A percentile compares a stretch with the other conserved stretches of the same genome.
Evolutionary conservation across 2,113 vertebrate species (phyloP).

Genomic region (Lamprotornis superbus): DNA sequence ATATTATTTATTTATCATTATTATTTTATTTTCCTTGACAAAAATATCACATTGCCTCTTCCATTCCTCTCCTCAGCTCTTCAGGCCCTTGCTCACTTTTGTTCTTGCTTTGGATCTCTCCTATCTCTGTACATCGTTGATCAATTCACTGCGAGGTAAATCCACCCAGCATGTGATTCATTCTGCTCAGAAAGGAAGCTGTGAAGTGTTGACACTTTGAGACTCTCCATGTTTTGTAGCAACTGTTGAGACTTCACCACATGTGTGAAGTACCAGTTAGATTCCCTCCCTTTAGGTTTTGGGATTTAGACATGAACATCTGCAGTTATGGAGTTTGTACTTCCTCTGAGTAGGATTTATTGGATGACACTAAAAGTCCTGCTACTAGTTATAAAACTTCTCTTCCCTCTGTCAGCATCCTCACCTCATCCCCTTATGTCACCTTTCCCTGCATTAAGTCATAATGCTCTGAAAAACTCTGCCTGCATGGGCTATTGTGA

Average conservation of each 20-base stretch:
- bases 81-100: rapidly evolving
- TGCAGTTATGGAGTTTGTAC: neutral
- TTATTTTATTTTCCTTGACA: neutral
- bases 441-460: neutral
- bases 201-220: neutral
- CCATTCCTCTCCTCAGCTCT: neutral
- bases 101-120: neutral
- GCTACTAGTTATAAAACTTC: neutral
- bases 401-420: neutral
- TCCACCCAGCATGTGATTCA: neutral
- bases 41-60: neutral
- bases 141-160: neutral
- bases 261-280: neutral
- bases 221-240: neutral
- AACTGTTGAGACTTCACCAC: neutral
- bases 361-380: neutral
- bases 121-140: rapidly evolving
- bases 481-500: neutral
- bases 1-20: neutral
- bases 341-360: neutral
- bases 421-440: neutral
- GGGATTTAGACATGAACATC: neutral
- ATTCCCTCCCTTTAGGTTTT: neutral
- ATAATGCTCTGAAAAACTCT: neutral
- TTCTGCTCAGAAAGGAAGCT: neutral